Conservation (phyloP, 2,113 vertebrate species). For the Dicerorhinus sumatrensis region DNA sequence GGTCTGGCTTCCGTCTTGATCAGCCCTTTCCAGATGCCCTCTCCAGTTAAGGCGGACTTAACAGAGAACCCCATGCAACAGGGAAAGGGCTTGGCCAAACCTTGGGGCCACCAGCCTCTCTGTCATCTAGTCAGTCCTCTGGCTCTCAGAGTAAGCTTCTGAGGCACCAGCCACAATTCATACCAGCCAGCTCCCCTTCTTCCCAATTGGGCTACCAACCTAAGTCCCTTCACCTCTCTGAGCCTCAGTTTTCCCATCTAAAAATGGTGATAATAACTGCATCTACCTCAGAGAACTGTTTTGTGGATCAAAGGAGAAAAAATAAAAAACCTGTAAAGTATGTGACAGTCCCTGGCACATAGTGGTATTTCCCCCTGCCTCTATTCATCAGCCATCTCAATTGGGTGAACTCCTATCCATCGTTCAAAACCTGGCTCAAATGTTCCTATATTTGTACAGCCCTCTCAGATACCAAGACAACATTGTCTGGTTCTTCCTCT, state of each 20-base stretch:
- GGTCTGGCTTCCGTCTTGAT: not conserved
- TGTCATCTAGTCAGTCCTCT: not conserved
- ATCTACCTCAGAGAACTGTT: not conserved
- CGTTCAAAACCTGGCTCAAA: conserved; percentile 19
- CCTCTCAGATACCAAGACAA: not conserved
- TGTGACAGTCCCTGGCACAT: not conserved
- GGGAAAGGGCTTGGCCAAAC: not conserved
- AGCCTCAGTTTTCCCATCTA: not conserved
- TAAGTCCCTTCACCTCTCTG: not conserved
- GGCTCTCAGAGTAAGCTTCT: not conserved
- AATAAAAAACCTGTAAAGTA: not conserved
- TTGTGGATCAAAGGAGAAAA: not conserved
- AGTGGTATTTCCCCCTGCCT: not conserved
- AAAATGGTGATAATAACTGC: not conserved
- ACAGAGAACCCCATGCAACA: not conserved
- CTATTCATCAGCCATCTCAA: not conserved
- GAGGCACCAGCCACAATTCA: not conserved
- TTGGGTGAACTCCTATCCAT: not conserved
- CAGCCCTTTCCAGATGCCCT: not conserved
- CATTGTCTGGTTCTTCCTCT: not conserved
- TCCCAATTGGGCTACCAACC: not conserved
- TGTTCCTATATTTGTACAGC: not conserved
- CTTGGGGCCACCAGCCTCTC: not conserved
- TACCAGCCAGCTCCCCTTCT: not conserved
- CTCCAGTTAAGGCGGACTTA: not conserved